Percentiles rank a stretch among this genome's conserved stretches.
These are phyloP conservation scores for Sinhomidia bicolor DNA, from an alignment of 2,888 invertebrate species.

Conservation along the genomic window DNA sequence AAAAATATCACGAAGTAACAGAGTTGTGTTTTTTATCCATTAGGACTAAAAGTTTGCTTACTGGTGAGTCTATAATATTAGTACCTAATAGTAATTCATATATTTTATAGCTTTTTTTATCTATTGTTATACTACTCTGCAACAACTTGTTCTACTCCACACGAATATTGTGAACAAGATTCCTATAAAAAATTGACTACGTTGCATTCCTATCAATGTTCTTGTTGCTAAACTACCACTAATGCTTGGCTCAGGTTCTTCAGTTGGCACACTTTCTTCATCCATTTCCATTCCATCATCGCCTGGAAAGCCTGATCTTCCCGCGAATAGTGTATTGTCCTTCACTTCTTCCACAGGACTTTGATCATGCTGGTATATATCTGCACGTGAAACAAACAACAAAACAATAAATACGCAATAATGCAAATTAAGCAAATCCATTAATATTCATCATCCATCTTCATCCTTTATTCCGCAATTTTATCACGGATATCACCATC, in stretches of 20 bases:
- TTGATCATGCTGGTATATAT: conserved; percentile 52
- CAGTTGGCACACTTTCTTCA: background rate
- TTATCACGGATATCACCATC: background rate
- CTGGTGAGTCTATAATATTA: too few species aligned
- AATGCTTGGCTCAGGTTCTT: background rate
- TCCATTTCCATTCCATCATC: background rate
- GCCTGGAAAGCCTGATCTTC: conserved; percentile 40
- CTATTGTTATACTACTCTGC: background rate
- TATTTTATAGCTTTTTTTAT: too few species aligned
- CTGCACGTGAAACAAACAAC: conserved; percentile 16
- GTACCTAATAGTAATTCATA: too few species aligned
- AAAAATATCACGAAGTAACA: too few species aligned
- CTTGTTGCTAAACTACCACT: background rate
- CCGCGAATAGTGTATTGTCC: conserved; percentile 55
- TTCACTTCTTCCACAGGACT: conserved; percentile 38
- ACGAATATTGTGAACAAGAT: background rate
- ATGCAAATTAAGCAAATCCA: background rate
- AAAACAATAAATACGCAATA: background rate
- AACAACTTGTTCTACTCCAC: background rate
- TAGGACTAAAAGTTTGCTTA: too few species aligned
- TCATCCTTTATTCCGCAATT: background rate
- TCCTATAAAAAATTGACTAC: background rate
- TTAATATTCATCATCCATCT: conserved; percentile 6
- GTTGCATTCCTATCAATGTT: background rate
- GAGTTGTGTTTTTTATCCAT: too few species aligned